Evolutionary conservation across 2,888 invertebrate species (phyloP).

Genomic region (Orthosia gothica): DNA sequence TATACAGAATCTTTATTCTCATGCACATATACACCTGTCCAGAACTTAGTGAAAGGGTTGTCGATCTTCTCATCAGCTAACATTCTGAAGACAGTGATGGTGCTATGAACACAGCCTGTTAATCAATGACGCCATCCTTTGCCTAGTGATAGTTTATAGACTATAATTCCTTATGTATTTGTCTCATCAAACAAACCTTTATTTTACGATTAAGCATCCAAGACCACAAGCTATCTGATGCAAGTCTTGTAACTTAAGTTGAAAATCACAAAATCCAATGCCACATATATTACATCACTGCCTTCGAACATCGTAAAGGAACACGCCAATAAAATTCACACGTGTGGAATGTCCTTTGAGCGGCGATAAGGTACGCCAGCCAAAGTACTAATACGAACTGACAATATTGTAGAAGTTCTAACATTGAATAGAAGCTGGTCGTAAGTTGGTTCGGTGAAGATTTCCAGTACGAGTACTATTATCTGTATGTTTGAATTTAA

Average conservation of each 20-base stretch:
- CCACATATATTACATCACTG: not conserved
- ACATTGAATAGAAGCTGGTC: not conserved
- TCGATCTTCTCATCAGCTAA: too few relatives aligned
- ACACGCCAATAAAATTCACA: constrained; percentile 19
- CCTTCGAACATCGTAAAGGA: not conserved
- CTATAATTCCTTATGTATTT: too few relatives aligned
- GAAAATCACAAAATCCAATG: not conserved
- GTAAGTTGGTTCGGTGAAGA: not conserved
- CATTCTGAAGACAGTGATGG: too few relatives aligned
- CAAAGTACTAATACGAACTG: constrained; percentile 6
- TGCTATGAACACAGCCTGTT: too few relatives aligned
- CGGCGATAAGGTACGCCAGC: constrained; percentile 16
- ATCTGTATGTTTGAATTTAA: not conserved
- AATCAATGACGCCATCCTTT: too few relatives aligned
- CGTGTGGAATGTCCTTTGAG: constrained; percentile 7
- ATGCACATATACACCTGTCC: too few relatives aligned
- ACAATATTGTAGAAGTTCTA: constrained; percentile 6
- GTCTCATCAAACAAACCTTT: too few relatives aligned
- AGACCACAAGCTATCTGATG: not conserved
- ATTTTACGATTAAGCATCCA: not conserved
- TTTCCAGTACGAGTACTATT: not conserved
- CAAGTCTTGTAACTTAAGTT: not conserved
- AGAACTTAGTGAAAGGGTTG: too few relatives aligned
- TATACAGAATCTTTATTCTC: too few relatives aligned
- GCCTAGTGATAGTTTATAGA: too few relatives aligned